Evolutionary conservation across 2,888 invertebrate species (phyloP), one percentile per base, ranked within the genome.

Genomic region (Phengaris arion): DNA sequence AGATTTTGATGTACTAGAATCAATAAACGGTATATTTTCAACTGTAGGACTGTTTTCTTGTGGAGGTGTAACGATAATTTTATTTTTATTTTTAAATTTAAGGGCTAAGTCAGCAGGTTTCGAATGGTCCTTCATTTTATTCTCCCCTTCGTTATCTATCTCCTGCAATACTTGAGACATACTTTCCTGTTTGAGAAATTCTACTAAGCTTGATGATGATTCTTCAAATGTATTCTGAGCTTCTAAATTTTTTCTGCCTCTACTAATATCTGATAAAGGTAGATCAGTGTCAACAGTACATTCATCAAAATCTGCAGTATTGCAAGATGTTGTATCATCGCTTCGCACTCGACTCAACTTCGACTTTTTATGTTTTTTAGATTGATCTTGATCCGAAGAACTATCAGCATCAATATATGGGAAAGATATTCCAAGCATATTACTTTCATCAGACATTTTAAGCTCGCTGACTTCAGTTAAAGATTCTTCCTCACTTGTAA

Each of bases 311-410:
- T 96, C 96, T 3, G 95, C 94, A 0, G 96, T 95, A 80, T 95
- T 92, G 95, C 95, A 96, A 1, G 96, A 96, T 2, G 94, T 94
- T 0, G 96, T 95, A 82, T 96, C 96, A 84, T 96, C 96, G 80
- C 96, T 96, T 81, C 92, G 91, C 77, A 95, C 95, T 4, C 95
- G 94, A 55, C 81, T 80, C 10, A 92, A 80, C 77, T 85, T 89
- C 0, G 79, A 77, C 78, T 85, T 87, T 70, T 85, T 84, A 22
- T 86, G 85, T 77, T 82, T 85, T 80, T 81, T 90, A 9, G 88
- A 88, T 78, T 89, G 91, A 78, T 93, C 93, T 83, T 92, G 93
- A 79, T 94, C 89, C 81, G 92, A 89, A 80, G 94, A 89, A 89
- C 95, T 93, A 81, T 94, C 94, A 52, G 93, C 93, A 78, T 94